These are phyloP conservation scores for Mesocricetus auratus DNA, from an alignment of 2,113 vertebrate genomes.

Conservation along the genomic window DNA sequence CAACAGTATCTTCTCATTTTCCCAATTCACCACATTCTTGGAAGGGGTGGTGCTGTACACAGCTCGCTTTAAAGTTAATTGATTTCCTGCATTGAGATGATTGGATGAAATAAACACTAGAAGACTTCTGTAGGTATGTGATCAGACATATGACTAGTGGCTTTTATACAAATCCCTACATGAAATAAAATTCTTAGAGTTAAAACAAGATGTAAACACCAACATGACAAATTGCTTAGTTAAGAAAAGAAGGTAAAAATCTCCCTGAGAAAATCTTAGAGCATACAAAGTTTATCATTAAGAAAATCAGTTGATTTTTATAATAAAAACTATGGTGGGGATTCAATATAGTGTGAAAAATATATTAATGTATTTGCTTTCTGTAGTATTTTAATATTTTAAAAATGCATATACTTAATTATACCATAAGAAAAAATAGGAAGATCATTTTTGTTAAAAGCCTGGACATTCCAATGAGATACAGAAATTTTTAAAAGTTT, in stretches of 20 bases:
- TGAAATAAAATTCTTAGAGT: constrained; percentile 6
- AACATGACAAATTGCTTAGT: constrained; percentile 30
- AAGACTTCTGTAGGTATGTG: neutral
- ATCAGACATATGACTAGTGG: neutral
- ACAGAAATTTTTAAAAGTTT: neutral
- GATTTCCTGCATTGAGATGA: neutral
- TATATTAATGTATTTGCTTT: neutral
- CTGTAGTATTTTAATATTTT: neutral
- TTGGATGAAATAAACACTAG: neutral
- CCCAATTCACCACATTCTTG: constrained; percentile 49
- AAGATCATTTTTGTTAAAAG: neutral
- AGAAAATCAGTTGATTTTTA: constrained; percentile 50
- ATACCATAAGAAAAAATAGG: constrained; percentile 37
- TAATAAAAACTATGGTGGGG: neutral
- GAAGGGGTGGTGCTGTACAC: constrained; percentile 1
- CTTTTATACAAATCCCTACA: neutral
- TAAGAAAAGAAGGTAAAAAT: constrained; percentile 29
- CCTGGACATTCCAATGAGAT: neutral
- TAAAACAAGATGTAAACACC: neutral
- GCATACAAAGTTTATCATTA: neutral
- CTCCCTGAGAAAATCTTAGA: constrained; percentile 1
- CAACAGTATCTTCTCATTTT: neutral
- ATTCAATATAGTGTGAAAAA: neutral
- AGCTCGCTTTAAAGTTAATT: constrained; percentile 25
- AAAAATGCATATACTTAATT: neutral